Evolutionary conservation across 1,140 invertebrate genomes (phyloP), one percentile per base, ranked within the genome.

Genomic region (Agrilus planipennis): DNA sequence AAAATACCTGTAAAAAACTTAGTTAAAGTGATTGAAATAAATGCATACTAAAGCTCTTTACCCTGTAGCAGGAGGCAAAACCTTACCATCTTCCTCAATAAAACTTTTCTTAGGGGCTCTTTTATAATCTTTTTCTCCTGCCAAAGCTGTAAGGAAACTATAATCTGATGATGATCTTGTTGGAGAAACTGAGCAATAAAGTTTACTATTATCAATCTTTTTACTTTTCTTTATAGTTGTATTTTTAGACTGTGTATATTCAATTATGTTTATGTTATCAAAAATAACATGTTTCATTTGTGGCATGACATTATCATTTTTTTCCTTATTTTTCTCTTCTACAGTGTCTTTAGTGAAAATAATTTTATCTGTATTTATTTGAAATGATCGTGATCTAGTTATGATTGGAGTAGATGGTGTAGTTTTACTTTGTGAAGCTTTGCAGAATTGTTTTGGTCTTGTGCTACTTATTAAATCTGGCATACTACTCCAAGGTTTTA

Each of bases 1-100:
- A 56, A 81, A 78, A 52, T 66, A 71, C 23, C 50, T 51, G 34
- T 10, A 49, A 41, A 23, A 10, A 20, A 36, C n/a, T 10, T 11
- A 36, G 22, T 11, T 25, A n/a, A 25, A 25, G n/a, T 7, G n/a
- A 6, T 7, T n/a, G n/a, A 28, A n/a, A 7, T 20, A 18, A 20
- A 20, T 5, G 7, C 15, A 34, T 34, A 20, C 12, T 34, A 27
- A 6, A 30, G 15, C 30, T 20, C n/a, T n/a, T n/a, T 45, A 53
- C 19, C 71, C 71, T 3, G 69, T 70, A 0, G 69, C 66, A 62
- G 77, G 71, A 3, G 73, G 70, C 12, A 68, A 53, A 7, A 76
- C 63, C 22, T n/a, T n/a, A n/a, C 71, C 65, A 18, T 72, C 69
- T 55, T 75, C 75, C 52, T 79, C 75, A 50, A 80, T 75, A 34